Percentiles rank a stretch among this genome's conserved stretches.
These are phyloP conservation scores for Cenopis cana DNA, from an alignment of 2,888 invertebrate genomes.

Conservation along the genomic window DNA sequence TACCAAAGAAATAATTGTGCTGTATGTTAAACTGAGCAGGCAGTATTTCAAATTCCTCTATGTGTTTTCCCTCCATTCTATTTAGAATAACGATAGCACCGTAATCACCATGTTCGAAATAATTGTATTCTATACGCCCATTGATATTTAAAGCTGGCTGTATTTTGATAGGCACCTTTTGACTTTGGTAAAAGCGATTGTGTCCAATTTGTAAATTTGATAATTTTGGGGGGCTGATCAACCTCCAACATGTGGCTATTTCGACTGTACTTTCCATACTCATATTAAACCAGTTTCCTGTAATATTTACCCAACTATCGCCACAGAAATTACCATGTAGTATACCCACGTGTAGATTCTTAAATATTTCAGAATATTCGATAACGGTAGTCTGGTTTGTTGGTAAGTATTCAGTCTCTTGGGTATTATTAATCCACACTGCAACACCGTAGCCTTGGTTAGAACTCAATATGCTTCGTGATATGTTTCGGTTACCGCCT, in stretches of 20 bases:
- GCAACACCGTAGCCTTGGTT: constrained; percentile 96
- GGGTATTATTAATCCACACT: constrained; percentile 95
- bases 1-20: constrained; percentile 95
- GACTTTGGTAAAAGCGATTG: constrained; percentile 92
- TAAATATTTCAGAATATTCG: constrained; percentile 93
- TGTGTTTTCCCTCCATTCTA: constrained; percentile 84
- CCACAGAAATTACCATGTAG: constrained; percentile 97
- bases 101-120: constrained; percentile 92
- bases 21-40: constrained; percentile 90
- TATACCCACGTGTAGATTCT: constrained; percentile 95
- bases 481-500: constrained; percentile 97
- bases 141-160: constrained; percentile 93
- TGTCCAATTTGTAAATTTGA: constrained; percentile 92
- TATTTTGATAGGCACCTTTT: constrained; percentile 90
- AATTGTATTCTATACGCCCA: constrained; percentile 94
- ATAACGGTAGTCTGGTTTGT: constrained; percentile 94
- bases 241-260: constrained; percentile 92
- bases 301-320: constrained; percentile 94
- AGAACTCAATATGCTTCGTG: constrained; percentile 92
- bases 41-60: constrained; percentile 92
- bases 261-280: constrained; percentile 92
- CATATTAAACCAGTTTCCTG: constrained; percentile 94
- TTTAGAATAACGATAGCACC: constrained; percentile 95
- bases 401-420: constrained; percentile 90
- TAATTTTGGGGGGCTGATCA: constrained; percentile 79